Evolutionary conservation across 2,888 invertebrate species (phyloP).

Genomic region (Bugulina stolonifera): DNA sequence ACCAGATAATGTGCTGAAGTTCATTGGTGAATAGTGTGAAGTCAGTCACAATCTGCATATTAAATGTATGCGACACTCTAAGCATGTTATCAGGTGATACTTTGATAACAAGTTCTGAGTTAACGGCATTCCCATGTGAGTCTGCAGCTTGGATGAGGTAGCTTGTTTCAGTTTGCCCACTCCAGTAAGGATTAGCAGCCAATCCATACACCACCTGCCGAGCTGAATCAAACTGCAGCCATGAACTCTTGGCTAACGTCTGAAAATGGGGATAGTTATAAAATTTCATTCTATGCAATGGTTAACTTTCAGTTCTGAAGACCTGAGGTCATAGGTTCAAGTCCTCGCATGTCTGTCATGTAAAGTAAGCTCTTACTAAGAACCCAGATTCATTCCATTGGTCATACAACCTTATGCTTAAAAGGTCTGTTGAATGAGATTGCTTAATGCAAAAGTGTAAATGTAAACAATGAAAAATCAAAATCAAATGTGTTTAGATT

Average conservation of each 20-base stretch:
- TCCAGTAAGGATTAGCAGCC: constrained; percentile 2
- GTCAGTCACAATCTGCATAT: constrained; percentile 14
- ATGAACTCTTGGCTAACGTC: background rate
- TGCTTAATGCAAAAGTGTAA: too few relatives aligned
- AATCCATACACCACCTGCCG: background rate
- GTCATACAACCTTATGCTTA: too few relatives aligned
- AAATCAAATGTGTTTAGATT: too few relatives aligned
- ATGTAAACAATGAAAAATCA: too few relatives aligned
- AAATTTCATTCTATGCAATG: too few relatives aligned
- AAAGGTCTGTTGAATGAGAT: too few relatives aligned
- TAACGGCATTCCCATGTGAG: background rate
- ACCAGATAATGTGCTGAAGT: constrained; percentile 10
- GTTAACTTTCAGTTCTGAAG: too few relatives aligned
- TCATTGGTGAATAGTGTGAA: background rate
- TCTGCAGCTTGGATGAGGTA: background rate
- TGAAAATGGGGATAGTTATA: background rate
- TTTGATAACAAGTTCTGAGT: background rate
- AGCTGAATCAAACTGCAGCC: background rate
- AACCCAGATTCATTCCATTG: too few relatives aligned
- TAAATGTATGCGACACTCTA: background rate
- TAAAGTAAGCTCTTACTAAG: too few relatives aligned
- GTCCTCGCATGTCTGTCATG: too few relatives aligned
- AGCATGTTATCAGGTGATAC: background rate
- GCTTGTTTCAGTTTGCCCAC: background rate
- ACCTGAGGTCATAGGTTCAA: too few relatives aligned